phyloP scores from a whole-genome alignment of 2,888 invertebrate genomes.

The Cremastinae sp. region DNA sequence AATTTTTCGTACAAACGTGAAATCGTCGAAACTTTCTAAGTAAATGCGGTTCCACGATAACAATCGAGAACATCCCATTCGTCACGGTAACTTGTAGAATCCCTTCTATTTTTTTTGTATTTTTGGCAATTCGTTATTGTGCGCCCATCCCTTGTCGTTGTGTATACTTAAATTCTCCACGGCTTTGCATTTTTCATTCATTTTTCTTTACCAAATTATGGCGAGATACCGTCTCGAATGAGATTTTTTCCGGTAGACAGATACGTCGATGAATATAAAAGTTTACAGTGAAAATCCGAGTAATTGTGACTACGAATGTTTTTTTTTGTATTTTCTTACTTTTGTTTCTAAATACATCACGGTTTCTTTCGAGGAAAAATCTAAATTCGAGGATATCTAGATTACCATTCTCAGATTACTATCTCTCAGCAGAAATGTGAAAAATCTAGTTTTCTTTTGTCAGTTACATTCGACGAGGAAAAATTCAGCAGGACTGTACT shows the following conservation, averaged over 20 bases:
- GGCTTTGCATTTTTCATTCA: conserved; percentile 40
- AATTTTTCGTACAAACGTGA: conserved; percentile 34
- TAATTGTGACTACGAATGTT: conserved; percentile 38
- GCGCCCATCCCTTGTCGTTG: conserved; percentile 54
- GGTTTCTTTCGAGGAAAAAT: conserved; percentile 22
- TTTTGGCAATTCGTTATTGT: conserved; percentile 51
- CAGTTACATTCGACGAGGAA: conserved; percentile 17
- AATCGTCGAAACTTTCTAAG: conserved; percentile 21
- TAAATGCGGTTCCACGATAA: conserved; percentile 49
- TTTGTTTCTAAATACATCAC: conserved; percentile 16
- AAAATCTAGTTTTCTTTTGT: conserved; percentile 35
- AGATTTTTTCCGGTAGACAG: conserved; percentile 37
- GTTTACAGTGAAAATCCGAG: conserved; percentile 57
- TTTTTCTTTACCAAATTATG: conserved; percentile 17
- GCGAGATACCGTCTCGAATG: conserved; percentile 54
- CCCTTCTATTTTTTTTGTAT: conserved; percentile 14
- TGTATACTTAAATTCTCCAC: conserved; percentile 57
- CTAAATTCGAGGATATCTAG: conserved; percentile 31
- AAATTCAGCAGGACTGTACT: conserved; percentile 3
- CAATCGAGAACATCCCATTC: conserved; percentile 43
- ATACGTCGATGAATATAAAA: conserved; percentile 58
- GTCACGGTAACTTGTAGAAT: conserved; percentile 38
- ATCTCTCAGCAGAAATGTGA: conserved; percentile 31
- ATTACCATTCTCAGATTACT: conserved; percentile 14
- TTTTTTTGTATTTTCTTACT: conserved; percentile 16